Conservation (phyloP, 1,140 invertebrate genomes). For the Matsumurasca onukii region DNA sequence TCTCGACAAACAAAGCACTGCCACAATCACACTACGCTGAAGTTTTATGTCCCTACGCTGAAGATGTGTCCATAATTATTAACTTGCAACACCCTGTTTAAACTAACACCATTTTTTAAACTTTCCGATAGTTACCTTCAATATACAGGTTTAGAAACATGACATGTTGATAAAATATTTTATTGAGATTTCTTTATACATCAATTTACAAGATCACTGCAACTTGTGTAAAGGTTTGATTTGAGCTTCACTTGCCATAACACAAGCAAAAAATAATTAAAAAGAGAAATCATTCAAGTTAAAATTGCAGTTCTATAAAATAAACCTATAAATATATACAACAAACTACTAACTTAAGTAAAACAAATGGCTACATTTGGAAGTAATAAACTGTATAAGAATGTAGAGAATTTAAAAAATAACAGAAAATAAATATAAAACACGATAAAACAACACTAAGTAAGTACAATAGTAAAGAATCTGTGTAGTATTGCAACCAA, state of each 20-base stretch:
- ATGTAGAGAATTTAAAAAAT: slow-evolving; percentile 9
- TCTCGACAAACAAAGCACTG: too few species aligned
- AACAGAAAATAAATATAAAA: slow-evolving; percentile 15
- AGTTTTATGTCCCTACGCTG: too few species aligned
- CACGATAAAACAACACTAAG: slow-evolving; percentile 3
- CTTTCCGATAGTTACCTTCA: too few species aligned
- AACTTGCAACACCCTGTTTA: too few species aligned
- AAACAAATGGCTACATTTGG: too few species aligned
- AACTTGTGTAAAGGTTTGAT: slow-evolving; percentile 12
- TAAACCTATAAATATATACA: slow-evolving; percentile 11
- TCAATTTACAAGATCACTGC: slow-evolving; percentile 19
- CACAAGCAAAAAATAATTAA: slow-evolving; percentile 14
- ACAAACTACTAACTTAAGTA: too few species aligned
- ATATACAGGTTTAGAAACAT: too few species aligned
- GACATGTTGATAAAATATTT: slow-evolving; percentile 25
- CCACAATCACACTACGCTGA: too few species aligned
- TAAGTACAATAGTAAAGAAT: slow-evolving; percentile 13
- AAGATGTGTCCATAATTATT: too few species aligned
- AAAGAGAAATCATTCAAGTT: too few species aligned
- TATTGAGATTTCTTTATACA: slow-evolving; percentile 24
- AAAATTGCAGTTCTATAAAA: not conserved
- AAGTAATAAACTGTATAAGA: not conserved
- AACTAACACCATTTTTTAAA: too few species aligned
- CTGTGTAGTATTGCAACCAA: slow-evolving; percentile 20
- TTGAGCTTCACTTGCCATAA: slow-evolving; percentile 18